Conservation (phyloP, 2,797 vertebrate species). For the Sus cebifrons region DNA sequence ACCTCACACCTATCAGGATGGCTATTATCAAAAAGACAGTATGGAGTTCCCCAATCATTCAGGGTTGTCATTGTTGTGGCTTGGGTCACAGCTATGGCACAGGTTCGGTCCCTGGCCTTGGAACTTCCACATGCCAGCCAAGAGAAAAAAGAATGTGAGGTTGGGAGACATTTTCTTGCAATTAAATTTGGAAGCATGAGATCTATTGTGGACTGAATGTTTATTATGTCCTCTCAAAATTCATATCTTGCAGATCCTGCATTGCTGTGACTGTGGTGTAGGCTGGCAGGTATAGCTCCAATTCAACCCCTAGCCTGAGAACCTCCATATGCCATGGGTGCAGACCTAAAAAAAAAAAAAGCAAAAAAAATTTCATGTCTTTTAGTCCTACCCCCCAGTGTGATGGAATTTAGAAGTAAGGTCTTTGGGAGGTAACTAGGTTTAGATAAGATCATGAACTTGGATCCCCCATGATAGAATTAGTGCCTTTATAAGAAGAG, state of each 20-base stretch:
- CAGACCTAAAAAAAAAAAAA: too few relatives aligned
- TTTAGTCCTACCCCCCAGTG: neutral
- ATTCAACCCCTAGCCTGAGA: too few relatives aligned
- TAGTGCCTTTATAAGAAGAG: neutral
- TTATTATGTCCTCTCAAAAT: neutral
- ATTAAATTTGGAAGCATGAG: slow-evolving; percentile 6
- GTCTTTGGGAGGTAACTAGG: neutral
- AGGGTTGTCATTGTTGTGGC: too few relatives aligned
- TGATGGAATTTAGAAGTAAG: neutral
- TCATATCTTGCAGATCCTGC: neutral
- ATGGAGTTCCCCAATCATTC: neutral
- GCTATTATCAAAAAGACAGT: neutral
- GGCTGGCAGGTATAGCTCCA: too few relatives aligned
- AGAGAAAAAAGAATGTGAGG: too few relatives aligned
- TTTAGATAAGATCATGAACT: neutral
- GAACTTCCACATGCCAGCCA: too few relatives aligned
- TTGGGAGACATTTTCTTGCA: slow-evolving; percentile 22
- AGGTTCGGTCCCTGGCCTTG: too few relatives aligned
- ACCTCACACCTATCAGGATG: neutral
- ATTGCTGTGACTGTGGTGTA: too few relatives aligned
- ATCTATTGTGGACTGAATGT: neutral
- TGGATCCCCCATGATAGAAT: neutral
- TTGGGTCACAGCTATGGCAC: too few relatives aligned
- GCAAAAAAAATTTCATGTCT: neutral
- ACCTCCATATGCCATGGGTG: too few relatives aligned